phyloP scores from a whole-genome alignment of 2,797 vertebrate species.

The Miichthys miiuy region DNA sequence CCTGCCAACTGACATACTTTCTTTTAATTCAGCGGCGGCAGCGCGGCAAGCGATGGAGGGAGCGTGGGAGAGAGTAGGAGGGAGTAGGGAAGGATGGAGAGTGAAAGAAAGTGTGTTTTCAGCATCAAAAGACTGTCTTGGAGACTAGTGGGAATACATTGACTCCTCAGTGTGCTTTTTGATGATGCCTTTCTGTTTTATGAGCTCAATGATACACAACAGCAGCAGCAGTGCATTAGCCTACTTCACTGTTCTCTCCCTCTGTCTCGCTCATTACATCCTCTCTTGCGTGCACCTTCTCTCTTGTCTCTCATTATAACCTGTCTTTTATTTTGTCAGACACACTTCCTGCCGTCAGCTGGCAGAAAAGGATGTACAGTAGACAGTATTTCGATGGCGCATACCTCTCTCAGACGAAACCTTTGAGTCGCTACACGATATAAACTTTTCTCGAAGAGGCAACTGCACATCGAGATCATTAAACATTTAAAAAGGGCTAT shows the following conservation, averaged over 20 bases:
- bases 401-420: not conserved
- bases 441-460: conserved; percentile 45
- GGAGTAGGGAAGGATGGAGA: conserved; percentile 67
- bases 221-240: conserved; percentile 53
- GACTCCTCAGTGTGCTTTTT: conserved; percentile 72
- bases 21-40: conserved; percentile 76
- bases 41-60: conserved; percentile 65
- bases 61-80: conserved; percentile 73
- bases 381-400: conserved; percentile 35
- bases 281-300: conserved; percentile 5
- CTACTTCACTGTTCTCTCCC: conserved; percentile 35
- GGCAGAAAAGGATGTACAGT: not conserved
- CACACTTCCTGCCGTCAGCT: conserved; percentile 25
- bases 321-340: conserved; percentile 45
- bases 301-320: conserved; percentile 27
- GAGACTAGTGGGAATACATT: conserved; percentile 74
- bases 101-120: conserved; percentile 70
- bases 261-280: conserved; percentile 46
- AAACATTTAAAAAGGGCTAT: conserved; percentile 69
- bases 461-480: conserved; percentile 48
- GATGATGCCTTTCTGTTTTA: conserved; percentile 73
- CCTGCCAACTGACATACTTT: conserved; percentile 83
- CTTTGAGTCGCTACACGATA: not conserved
- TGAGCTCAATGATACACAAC: conserved; percentile 69
- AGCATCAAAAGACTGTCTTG: conserved; percentile 78